Base-by-base conservation (phyloP, 2,888 invertebrate species). In the Altica lythri region DNA sequence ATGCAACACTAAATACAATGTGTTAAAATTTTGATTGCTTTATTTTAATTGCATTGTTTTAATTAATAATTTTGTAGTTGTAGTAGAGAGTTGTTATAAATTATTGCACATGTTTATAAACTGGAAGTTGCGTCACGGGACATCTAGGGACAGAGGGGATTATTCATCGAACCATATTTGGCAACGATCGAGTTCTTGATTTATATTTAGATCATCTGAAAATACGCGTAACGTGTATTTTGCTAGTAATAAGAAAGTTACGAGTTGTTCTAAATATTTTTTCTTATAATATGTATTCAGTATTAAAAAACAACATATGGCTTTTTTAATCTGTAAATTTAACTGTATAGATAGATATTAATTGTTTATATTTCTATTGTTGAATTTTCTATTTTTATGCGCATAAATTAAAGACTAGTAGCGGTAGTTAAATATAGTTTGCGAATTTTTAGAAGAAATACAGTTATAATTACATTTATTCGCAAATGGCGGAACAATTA, bases 131-230 rank as follows among this genome's bases (percentile, higher is more conserved):
- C 66, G 65, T 64, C 62, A 64, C 64, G 57, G 61, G 64, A 59
- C 27, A 37, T 64, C 62, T 63, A 63, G 57, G 61, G 64, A 59
- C 27, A 37, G 32, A 29, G 22, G 32, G 32, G 30, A 42, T 47
- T 42, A 44, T 40, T 42, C 27, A 50, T 51, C 63, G 59, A 22
- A 13, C 68, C 68, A 53, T 68, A 68, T 68, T 68, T 68, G 68
- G 68, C 62, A 55, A 51, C 52, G 62, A 65, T 68, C 66, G 60
- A 43, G 62, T 67, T 66, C 56, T 59, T 32, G 46, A 51, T 52
- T 1, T 68, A 68, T 68, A 67, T 66, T 64, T 68, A 67, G 65
- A 61, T 27, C 43, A 17, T 29, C 27, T 30, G 30, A 48, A 49
- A 54, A 49, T 37, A 37, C 27, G 32, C 18, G 54, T 43, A 44